Evolutionary conservation across 2,113 vertebrate genomes (phyloP).

Genomic region (Melospiza melodia): DNA sequence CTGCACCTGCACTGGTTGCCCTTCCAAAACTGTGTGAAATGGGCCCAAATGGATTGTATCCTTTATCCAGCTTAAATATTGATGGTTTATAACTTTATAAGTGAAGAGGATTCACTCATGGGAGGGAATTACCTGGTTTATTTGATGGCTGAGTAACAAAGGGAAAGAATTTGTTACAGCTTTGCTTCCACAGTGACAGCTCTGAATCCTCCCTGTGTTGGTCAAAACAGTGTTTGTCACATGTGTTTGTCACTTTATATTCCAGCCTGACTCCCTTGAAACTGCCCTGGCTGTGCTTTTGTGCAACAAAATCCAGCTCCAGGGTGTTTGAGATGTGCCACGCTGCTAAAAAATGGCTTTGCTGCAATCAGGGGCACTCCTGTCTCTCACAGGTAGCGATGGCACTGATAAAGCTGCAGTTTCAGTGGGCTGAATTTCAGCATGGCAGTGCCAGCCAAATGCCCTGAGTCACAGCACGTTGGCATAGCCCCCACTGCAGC

Average conservation of each 20-base stretch:
- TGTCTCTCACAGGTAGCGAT: background rate
- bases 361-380: background rate
- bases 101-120: background rate
- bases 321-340: background rate
- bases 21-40: background rate
- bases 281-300: background rate
- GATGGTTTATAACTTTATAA: background rate
- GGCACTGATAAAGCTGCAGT: background rate
- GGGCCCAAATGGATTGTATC: background rate
- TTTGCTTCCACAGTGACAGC: background rate
- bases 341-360: background rate
- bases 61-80: background rate
- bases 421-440: slow-evolving; percentile 31
- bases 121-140: background rate
- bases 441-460: background rate
- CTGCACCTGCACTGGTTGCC: background rate
- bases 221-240: background rate
- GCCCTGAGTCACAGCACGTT: background rate
- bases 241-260: background rate
- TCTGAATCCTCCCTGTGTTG: background rate
- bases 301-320: background rate
- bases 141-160: background rate
- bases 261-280: background rate
- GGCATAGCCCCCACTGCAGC: background rate
- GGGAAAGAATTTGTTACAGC: background rate